A percentile compares a stretch with the other conserved stretches of the same genome.
Evolutionary conservation across 1,140 invertebrate species (phyloP).

Genomic region (Panagrolaimus sp.): DNA sequence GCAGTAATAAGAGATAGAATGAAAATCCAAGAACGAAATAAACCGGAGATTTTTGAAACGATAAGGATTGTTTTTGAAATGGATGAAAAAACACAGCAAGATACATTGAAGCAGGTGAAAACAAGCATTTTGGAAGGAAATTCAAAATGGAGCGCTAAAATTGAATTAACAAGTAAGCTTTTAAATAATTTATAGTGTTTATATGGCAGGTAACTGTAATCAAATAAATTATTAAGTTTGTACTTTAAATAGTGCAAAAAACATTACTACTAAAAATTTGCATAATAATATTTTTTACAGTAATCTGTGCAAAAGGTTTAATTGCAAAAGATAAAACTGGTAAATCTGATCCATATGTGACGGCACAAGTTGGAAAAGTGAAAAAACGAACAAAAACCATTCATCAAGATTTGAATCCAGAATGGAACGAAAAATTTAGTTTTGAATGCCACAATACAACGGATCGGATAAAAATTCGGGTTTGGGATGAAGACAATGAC

Average conservation of each 20-base stretch:
- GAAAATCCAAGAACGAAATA: constrained; percentile 92
- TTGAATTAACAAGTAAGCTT: constrained; percentile 85
- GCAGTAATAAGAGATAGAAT: constrained; percentile 98
- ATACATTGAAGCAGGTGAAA: constrained; percentile 94
- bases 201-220: too few relatives aligned
- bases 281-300: constrained; percentile 65
- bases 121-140: constrained; percentile 95
- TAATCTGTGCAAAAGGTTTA: constrained; percentile 97
- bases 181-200: not conserved
- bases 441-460: constrained; percentile 99
- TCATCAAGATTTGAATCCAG: constrained; percentile 96
- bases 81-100: constrained; percentile 96
- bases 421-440: constrained; percentile 99
- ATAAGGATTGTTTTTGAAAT: constrained; percentile 72
- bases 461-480: constrained; percentile 96
- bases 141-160: constrained; percentile 99
- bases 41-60: constrained; percentile 96
- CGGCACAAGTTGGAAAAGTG: constrained; percentile 97
- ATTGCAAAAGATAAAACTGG: constrained; percentile 99
- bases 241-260: too few relatives aligned
- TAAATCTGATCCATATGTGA: constrained; percentile 98
- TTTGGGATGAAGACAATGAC: constrained; percentile 95
- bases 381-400: constrained; percentile 98
- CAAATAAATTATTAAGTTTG: too few relatives aligned
- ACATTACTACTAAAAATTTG: constrained; percentile 4